Evolutionary conservation across 2,797 vertebrate genomes (phyloP).

Genomic region (Podarcis siculus): DNA sequence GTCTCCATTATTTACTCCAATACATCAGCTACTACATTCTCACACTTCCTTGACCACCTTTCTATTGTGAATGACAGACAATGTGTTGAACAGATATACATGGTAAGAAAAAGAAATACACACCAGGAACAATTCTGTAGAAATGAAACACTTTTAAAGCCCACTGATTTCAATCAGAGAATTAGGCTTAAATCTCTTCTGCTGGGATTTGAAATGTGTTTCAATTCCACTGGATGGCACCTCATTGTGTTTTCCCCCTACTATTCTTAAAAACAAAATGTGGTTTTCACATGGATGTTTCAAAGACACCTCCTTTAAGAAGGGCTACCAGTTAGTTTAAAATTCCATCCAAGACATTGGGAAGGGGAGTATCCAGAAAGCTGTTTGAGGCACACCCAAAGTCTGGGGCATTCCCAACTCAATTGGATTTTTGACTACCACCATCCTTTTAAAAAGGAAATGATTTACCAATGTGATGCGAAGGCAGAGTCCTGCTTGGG

Average conservation of each 20-base stretch:
- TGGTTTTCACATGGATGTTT: background rate
- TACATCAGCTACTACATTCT: background rate
- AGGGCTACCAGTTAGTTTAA: background rate
- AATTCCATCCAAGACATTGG: background rate
- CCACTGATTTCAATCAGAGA: background rate
- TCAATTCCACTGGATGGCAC: background rate
- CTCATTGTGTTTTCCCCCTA: background rate
- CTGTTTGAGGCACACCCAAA: background rate
- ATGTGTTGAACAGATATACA: background rate
- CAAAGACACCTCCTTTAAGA: background rate
- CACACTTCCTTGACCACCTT: background rate
- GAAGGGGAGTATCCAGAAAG: background rate
- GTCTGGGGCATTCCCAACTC: background rate
- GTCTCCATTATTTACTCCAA: background rate
- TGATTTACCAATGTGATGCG: background rate
- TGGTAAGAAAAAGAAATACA: background rate
- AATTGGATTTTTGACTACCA: too few species aligned
- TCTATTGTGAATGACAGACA: background rate
- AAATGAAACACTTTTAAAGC: background rate
- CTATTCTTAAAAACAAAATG: background rate
- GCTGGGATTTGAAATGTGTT: background rate
- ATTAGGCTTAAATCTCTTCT: background rate
- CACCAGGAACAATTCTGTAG: background rate
- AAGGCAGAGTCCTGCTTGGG: too few species aligned
- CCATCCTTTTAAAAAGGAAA: background rate